Evolutionary conservation across 2,113 vertebrate species (phyloP).

Genomic region (Peromyscus californicus): DNA sequence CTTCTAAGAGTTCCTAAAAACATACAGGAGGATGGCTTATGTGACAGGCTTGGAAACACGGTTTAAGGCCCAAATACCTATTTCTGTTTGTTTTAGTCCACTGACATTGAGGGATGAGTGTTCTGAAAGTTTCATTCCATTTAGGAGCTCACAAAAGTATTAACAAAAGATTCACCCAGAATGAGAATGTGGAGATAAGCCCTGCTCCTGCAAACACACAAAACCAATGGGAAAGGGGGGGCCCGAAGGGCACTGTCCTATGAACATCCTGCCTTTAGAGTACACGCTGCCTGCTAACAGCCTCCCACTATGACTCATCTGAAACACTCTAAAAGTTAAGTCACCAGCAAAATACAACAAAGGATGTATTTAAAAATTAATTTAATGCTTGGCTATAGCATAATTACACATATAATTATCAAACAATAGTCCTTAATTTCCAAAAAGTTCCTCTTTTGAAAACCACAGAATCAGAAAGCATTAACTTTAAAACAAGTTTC

Average conservation of each 20-base stretch:
- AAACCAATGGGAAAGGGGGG: not conserved
- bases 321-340: conserved; percentile 31
- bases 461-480: conserved; percentile 79
- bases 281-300: conserved; percentile 24
- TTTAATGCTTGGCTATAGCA: conserved; percentile 83
- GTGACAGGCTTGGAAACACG: conserved; percentile 66
- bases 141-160: not conserved
- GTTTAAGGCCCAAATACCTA: conserved; percentile 68
- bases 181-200: not conserved
- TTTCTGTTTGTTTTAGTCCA: conserved; percentile 71
- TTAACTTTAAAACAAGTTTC: conserved; percentile 81
- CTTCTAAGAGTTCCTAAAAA: conserved; percentile 77
- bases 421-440: conserved; percentile 82
- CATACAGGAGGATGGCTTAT: conserved; percentile 40
- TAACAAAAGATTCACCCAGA: not conserved
- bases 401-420: conserved; percentile 82
- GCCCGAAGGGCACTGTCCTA: not conserved
- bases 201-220: not conserved
- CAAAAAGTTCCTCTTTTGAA: conserved; percentile 78
- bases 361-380: conserved; percentile 80
- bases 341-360: conserved; percentile 71
- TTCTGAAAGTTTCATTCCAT: conserved; percentile 65
- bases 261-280: not conserved
- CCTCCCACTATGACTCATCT: not conserved
- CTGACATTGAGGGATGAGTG: conserved; percentile 59